These are phyloP conservation scores for Flexamia atlantica DNA, from an alignment of 2,888 invertebrate species.

Conservation along the genomic window DNA sequence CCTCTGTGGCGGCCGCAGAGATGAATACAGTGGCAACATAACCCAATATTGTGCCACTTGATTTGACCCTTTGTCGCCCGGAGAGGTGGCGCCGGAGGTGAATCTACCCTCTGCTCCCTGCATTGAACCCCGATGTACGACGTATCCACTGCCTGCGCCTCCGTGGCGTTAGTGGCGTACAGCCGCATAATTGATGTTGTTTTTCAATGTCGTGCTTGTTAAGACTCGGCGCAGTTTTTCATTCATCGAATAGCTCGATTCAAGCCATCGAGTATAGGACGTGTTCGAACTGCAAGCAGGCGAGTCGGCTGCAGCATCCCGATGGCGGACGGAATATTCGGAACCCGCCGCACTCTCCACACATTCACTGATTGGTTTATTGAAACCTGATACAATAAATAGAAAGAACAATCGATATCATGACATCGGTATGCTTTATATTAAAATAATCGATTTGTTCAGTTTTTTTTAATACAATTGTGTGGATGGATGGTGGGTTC, in stretches of 20 bases:
- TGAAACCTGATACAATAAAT: too few relatives aligned
- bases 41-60: too few relatives aligned
- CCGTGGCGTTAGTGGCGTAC: not conserved
- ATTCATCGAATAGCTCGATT: constrained; percentile 53
- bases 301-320: not conserved
- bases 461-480: too few relatives aligned
- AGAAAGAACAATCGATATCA: too few relatives aligned
- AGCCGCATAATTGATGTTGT: constrained; percentile 31
- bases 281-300: constrained; percentile 15
- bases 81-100: not conserved
- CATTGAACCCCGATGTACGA: too few relatives aligned
- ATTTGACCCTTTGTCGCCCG: not conserved
- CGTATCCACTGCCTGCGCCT: too few relatives aligned
- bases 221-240: constrained; percentile 42
- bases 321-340: not conserved
- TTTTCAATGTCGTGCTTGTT: constrained; percentile 42
- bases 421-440: too few relatives aligned
- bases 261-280: constrained; percentile 16
- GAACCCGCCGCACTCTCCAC: too few relatives aligned
- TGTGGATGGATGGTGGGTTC: too few relatives aligned
- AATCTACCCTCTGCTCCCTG: not conserved
- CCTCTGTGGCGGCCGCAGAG: not conserved
- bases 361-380: too few relatives aligned
- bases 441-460: too few relatives aligned
- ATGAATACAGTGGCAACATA: not conserved